Percentiles rank a stretch among this genome's conserved stretches.
Conservation (phyloP, 2,113 vertebrate genomes). For the Acrocephalus kingi region DNA sequence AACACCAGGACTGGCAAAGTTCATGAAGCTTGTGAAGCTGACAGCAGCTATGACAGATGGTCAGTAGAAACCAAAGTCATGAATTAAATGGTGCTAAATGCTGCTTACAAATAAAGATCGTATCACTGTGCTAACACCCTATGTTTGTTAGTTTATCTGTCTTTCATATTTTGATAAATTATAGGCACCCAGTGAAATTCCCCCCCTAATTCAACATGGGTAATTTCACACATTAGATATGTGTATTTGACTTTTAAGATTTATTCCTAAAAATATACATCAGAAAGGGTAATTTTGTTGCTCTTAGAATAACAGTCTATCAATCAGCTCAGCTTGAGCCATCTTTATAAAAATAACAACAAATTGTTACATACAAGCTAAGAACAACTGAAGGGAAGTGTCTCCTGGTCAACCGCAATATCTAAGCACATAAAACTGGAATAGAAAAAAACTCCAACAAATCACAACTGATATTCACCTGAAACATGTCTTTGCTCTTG, state of each 20-base stretch:
- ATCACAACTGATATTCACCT: not conserved
- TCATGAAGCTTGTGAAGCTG: not conserved
- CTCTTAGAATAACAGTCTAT: not conserved
- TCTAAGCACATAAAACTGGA: not conserved
- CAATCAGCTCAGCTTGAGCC: not conserved
- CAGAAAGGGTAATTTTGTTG: not conserved
- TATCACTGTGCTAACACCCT: not conserved
- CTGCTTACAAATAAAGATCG: not conserved
- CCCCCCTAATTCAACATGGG: not conserved
- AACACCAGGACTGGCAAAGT: constrained; percentile 31
- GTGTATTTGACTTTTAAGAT: not conserved
- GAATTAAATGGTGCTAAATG: constrained; percentile 39
- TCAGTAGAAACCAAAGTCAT: not conserved
- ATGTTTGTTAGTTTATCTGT: not conserved
- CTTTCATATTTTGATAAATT: not conserved
- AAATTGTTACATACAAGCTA: not conserved
- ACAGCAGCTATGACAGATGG: constrained; percentile 50
- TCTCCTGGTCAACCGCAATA: not conserved
- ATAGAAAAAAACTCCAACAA: not conserved
- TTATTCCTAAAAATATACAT: not conserved
- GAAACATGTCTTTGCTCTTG: not conserved
- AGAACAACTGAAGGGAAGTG: not conserved
- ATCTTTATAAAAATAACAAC: not conserved
- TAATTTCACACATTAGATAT: not conserved
- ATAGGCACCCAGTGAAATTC: not conserved